Evolutionary conservation across 2,888 invertebrate genomes (phyloP).

Genomic region (Noctua comes): DNA sequence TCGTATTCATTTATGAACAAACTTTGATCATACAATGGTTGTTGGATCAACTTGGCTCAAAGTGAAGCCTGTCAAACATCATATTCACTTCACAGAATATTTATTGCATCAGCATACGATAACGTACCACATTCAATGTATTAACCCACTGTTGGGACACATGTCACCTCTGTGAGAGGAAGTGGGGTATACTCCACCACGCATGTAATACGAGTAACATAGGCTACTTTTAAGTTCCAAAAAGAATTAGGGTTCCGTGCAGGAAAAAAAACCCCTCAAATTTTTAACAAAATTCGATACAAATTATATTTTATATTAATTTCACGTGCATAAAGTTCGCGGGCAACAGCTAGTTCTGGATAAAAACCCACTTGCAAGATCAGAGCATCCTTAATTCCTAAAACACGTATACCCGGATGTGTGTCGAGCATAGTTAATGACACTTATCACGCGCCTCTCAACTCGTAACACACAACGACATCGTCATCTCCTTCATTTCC

Average conservation of each 20-base stretch:
- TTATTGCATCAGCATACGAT: not conserved
- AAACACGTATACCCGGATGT: constrained; percentile 10
- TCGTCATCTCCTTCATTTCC: constrained; percentile 48
- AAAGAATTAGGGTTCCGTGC: no score
- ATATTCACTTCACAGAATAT: not conserved
- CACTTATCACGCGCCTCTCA: constrained; percentile 46
- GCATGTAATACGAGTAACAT: no score
- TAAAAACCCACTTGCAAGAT: not conserved
- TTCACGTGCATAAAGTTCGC: no score
- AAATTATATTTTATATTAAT: no score
- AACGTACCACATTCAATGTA: no score
- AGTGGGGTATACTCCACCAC: not conserved
- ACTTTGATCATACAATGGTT: constrained; percentile 5
- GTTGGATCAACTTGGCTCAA: not conserved
- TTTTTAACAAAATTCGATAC: no score
- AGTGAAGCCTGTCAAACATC: not conserved
- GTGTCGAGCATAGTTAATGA: constrained; percentile 39
- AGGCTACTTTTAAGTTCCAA: no score
- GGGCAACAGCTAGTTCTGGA: no score
- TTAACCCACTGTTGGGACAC: not conserved
- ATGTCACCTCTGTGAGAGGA: not conserved
- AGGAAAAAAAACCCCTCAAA: no score
- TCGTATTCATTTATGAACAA: constrained; percentile 13
- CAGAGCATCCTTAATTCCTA: not conserved
- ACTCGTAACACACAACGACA: constrained; percentile 46